Evolutionary conservation across 2,113 vertebrate species (phyloP), one percentile per base, ranked within the genome.

Genomic region (Ctenomys sociabilis): DNA sequence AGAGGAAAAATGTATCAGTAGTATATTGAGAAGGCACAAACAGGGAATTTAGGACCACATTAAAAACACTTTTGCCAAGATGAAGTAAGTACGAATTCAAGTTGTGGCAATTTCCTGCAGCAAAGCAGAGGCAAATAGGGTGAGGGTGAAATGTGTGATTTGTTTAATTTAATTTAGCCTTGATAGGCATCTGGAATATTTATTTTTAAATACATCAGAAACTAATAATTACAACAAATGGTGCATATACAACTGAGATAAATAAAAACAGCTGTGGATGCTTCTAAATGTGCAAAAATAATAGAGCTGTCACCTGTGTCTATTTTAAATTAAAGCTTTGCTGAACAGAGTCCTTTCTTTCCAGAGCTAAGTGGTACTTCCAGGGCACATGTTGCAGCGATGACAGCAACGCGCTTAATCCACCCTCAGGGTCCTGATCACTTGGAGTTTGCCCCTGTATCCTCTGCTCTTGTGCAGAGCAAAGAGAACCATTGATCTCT

Each of bases 401-500:
- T 19, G 73, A 16, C 87, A 16, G 37, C 72, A 80, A 80, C 96
- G 95, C 87, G 91, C 32, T 97, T 87, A 98, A 96, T 93, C 95
- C 93, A 89, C 96, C 94, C n/a, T 97, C 19, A 10, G 91, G 54
- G 85, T 30, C 66, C 43, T 13, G 91, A 59, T 91, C 91, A 92
- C 73, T 78, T 96, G 89, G 70, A 89, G 64, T 75, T 88, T 96
- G 90, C 54, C 72, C 83, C 70, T 26, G 22, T 93, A 94, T 95
- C 96, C 95, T 96, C 94, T 10, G 63, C 26, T 95, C 30, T 45
- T 96, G 72, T n/a, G 10, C 87, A 28, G 66, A 95, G 90, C 92
- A 84, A 97, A 97, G 80, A 64, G 85, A 97, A 83, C 80, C 96
- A 98, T 89, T 97, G 98, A 97, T 98, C 98, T 98, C 95, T 97